Conservation (phyloP, 2,888 invertebrate species). For the Byasa hedistus region DNA sequence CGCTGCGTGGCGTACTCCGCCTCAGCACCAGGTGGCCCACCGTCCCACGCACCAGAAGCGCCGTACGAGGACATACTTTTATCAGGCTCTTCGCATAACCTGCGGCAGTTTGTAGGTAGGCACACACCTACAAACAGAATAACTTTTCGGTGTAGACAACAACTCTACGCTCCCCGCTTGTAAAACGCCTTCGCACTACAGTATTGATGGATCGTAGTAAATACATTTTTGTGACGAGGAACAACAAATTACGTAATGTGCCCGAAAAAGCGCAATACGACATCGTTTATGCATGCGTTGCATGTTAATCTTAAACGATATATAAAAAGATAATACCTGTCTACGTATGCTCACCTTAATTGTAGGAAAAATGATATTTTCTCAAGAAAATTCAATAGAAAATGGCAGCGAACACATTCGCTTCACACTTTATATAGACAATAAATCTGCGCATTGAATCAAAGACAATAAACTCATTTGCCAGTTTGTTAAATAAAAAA, state of each 20-base stretch:
- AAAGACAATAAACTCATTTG: background rate
- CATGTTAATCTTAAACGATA: conserved; percentile 44
- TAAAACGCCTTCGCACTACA: conserved; percentile 57
- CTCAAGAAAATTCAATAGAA: conserved; percentile 56
- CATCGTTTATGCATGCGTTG: conserved; percentile 52
- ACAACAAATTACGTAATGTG: conserved; percentile 77
- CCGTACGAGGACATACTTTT: conserved; percentile 74
- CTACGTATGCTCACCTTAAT: conserved; percentile 66
- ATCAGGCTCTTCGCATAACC: conserved; percentile 74
- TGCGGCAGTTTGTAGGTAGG: conserved; percentile 80
- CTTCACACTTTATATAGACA: conserved; percentile 57
- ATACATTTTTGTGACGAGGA: conserved; percentile 62
- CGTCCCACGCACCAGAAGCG: conserved; percentile 71
- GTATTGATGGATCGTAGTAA: conserved; percentile 60
- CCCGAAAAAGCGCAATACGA: conserved; percentile 48
- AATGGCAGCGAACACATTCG: conserved; percentile 74
- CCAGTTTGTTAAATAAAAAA: background rate
- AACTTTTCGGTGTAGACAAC: conserved; percentile 83
- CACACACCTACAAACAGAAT: conserved; percentile 85
- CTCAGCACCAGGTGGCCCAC: conserved; percentile 78
- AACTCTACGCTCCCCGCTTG: conserved; percentile 65
- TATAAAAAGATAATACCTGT: conserved; percentile 52
- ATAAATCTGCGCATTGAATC: conserved; percentile 32
- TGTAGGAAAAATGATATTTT: conserved; percentile 46
- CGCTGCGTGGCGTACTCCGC: conserved; percentile 71